phyloP scores from a whole-genome alignment of 2,113 vertebrate species.

The Oryzias woworae region DNA sequence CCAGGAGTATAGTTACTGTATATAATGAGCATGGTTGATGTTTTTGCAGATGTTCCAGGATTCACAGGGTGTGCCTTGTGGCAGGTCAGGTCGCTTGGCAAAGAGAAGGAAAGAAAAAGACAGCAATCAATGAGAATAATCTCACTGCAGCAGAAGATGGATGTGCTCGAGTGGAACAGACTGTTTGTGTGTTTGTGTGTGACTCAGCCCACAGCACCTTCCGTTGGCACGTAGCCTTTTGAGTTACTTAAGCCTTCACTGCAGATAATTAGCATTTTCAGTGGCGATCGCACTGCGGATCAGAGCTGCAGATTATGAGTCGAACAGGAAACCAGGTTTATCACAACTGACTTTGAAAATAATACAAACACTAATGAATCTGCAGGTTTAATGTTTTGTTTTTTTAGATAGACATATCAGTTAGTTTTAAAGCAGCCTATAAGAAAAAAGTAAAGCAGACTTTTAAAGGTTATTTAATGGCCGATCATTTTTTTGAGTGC shows the following conservation, averaged over 20 bases:
- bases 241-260: conserved; percentile 52
- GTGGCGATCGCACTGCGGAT: conserved; percentile 38
- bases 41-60: background rate
- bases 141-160: conserved; percentile 15
- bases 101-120: conserved; percentile 21
- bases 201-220: conserved; percentile 44
- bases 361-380: too few relatives aligned
- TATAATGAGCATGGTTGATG: conserved; percentile 16
- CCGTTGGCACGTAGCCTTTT: conserved; percentile 40
- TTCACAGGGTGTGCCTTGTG: conserved; percentile 28
- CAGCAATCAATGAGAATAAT: conserved; percentile 52
- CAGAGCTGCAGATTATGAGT: conserved; percentile 18
- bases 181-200: conserved; percentile 22
- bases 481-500: too few relatives aligned
- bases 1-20: conserved; percentile 15
- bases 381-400: too few relatives aligned
- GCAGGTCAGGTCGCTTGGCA: conserved; percentile 30
- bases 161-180: conserved; percentile 17
- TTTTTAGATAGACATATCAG: too few relatives aligned
- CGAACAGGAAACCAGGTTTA: background rate
- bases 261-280: conserved; percentile 60
- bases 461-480: too few relatives aligned
- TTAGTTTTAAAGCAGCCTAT: too few relatives aligned
- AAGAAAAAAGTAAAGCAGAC: too few relatives aligned
- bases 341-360: conserved; percentile 27